Evolutionary conservation across 2,797 vertebrate species (phyloP).

Genomic region (Esox masquinongy): DNA sequence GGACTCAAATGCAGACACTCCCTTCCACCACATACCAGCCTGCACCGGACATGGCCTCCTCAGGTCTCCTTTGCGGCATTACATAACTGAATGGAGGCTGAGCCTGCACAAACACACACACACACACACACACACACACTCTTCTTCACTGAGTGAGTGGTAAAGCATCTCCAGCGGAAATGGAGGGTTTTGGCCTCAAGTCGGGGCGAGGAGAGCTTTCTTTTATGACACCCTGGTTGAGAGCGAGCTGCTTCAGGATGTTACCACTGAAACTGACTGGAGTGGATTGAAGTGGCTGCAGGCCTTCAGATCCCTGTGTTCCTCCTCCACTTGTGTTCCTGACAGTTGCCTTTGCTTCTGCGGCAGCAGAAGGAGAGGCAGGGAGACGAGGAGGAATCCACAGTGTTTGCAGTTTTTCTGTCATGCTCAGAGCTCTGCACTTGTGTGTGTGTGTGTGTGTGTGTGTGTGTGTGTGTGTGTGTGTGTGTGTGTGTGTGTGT

Average conservation of each 20-base stretch:
- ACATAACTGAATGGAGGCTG: neutral
- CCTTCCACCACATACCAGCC: neutral
- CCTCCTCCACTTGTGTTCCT: conserved; percentile 27
- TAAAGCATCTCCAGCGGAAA: neutral
- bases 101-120: neutral
- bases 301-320: conserved; percentile 4
- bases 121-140: neutral
- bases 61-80: neutral
- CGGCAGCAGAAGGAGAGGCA: conserved; percentile 11
- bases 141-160: too few species aligned
- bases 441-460: neutral
- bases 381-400: neutral
- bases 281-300: neutral
- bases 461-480: conserved; percentile 4
- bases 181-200: neutral
- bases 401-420: conserved; percentile 8
- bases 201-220: neutral
- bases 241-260: neutral
- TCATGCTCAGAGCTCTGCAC: neutral
- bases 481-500: neutral
- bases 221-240: neutral
- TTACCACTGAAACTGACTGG: neutral
- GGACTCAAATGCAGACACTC: neutral
- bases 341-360: conserved; percentile 28
- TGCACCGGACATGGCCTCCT: neutral